These are phyloP conservation scores for fruit fly (Drosophila melanogaster) DNA, from an alignment of 1,140 invertebrate species.

Conservation along the genomic window DNA sequence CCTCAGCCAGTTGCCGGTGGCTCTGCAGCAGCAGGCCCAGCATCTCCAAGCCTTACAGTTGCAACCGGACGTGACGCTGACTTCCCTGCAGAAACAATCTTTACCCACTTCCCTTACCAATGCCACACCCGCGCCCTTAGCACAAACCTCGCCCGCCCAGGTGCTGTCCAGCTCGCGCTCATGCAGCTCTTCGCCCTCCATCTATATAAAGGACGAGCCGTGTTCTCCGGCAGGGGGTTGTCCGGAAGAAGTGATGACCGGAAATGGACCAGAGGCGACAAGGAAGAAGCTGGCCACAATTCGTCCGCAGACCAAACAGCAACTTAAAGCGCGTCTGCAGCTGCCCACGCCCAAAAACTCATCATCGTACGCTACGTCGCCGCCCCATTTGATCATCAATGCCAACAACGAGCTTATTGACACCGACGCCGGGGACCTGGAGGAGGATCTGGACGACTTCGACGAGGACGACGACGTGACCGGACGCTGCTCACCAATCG, in stretches of 20 bases:
- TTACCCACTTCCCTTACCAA: not conserved
- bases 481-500: conserved; percentile 32
- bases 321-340: conserved; percentile 58
- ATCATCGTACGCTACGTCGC: conserved; percentile 51
- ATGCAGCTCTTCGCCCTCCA: conserved; percentile 76
- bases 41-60: conserved; percentile 63
- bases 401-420: conserved; percentile 73
- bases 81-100: conserved; percentile 44
- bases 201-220: conserved; percentile 81
- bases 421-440: conserved; percentile 61
- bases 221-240: conserved; percentile 43
- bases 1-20: conserved; percentile 52
- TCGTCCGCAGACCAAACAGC: conserved; percentile 63
- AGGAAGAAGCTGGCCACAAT: conserved; percentile 60
- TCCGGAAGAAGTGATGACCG: conserved; percentile 7
- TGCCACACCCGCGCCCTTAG: conserved; percentile 3
- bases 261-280: conserved; percentile 3
- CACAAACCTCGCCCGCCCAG: conserved; percentile 25
- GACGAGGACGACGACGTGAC: conserved; percentile 58
- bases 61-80: conserved; percentile 67
- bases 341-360: conserved; percentile 14
- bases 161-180: conserved; percentile 61
- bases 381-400: conserved; percentile 64
- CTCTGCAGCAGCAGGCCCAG: conserved; percentile 59
- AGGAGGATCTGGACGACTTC: conserved; percentile 51